Base-by-base conservation (phyloP, 2,797 vertebrate species). In the Esox lucius region DNA sequence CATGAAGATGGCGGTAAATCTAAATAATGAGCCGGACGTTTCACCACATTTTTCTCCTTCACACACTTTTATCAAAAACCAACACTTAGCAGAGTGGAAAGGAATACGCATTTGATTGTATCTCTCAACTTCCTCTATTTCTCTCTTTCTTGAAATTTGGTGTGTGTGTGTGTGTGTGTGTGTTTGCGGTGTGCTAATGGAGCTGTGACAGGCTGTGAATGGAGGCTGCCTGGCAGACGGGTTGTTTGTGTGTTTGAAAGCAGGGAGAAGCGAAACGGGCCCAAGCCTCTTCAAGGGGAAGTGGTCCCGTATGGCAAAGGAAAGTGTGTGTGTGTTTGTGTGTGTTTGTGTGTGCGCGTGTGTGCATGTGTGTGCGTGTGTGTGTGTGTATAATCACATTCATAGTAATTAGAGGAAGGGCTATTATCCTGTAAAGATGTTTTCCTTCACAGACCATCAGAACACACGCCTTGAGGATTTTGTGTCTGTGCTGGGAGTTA, bases 391-490 rank as follows among this genome's bases (percentile, higher is more conserved):
- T 59, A 68, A 82, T 83, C 75, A 71, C 33, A 69, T 80, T 89
- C 87, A 90, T 82, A 92, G 91, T 94, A 94, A 95, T 94, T 93
- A 93, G 90, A 92, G 70, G 75, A 87, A 93, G 86, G 87, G 88
- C 90, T 91, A 91, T 94, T 93, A 92, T 94, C 94, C 93, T 86
- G 81, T 88, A 78, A 93, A 93, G 93, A 94, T 93, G 91, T 94
- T 96, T 95, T 94, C 86, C 88, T 94, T 95, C 93, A 88, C 89
- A 92, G 92, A 92, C 90, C 90, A 87, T 84, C 76, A 84, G 79
- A 90, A 80, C 84, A 80, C 92, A 89, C 73, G 77, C 94, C 92
- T 92, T 81, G 83, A 93, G 87, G 74, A 93, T 90, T 88, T 91
- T 84, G 89, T 61, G 84, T 59, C 66, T 77, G 33, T 35, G 19